phyloP scores from a whole-genome alignment of 2,888 invertebrate genomes.

The Vanessa cardui region DNA sequence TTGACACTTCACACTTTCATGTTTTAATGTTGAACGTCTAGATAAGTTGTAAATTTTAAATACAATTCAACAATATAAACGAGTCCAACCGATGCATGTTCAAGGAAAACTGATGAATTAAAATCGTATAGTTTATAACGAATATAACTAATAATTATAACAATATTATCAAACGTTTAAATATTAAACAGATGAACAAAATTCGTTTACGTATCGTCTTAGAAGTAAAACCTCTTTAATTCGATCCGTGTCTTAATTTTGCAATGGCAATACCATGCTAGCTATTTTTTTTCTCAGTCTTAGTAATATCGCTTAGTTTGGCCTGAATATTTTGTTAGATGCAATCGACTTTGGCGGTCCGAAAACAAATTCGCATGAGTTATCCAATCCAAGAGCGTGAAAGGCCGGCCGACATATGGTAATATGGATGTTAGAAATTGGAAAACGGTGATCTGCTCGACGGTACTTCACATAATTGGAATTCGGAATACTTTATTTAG shows the following conservation, averaged over 20 bases:
- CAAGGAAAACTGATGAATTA: constrained; percentile 57
- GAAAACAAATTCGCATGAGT: constrained; percentile 53
- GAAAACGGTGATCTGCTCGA: constrained; percentile 52
- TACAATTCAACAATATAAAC: constrained; percentile 23
- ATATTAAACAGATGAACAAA: constrained; percentile 1
- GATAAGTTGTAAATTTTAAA: background rate
- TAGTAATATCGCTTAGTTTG: constrained; percentile 6
- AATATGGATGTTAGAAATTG: constrained; percentile 75
- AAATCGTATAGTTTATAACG: constrained; percentile 18
- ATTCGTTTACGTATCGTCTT: background rate
- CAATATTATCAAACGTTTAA: constrained; percentile 13
- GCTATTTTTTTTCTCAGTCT: background rate
- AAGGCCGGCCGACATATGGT: constrained; percentile 71
- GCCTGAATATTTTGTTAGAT: constrained; percentile 4
- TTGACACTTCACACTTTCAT: background rate
- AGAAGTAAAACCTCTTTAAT: background rate
- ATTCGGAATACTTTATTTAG: constrained; percentile 4
- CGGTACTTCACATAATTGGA: constrained; percentile 40
- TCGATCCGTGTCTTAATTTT: background rate
- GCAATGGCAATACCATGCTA: background rate
- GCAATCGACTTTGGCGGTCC: background rate
- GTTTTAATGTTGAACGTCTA: background rate
- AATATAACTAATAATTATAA: constrained; percentile 10
- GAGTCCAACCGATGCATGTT: constrained; percentile 40
- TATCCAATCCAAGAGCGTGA: constrained; percentile 69